A percentile compares a stretch with the other conserved stretches of the same genome.
Conservation (phyloP, 2,113 vertebrate genomes). For the Geococcyx californianus region DNA sequence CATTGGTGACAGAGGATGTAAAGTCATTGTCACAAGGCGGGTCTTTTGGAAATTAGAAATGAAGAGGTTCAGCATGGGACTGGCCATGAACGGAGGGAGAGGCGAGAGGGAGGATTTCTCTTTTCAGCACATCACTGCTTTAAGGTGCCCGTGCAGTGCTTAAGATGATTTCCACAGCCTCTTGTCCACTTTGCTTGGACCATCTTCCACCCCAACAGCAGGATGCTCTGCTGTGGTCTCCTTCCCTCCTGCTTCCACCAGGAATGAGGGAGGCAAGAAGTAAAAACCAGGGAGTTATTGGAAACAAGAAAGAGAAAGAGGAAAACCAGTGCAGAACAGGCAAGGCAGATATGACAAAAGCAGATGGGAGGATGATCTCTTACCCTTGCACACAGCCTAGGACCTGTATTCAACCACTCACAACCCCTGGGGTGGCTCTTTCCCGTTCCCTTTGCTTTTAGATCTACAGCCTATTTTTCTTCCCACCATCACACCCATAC, state of each 20-base stretch:
- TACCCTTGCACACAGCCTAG: neutral
- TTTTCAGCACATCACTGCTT: neutral
- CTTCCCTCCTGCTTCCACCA: neutral
- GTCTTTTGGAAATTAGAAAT: accelerated
- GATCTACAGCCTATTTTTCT: neutral
- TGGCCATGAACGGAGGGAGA: neutral
- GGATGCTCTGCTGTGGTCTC: neutral
- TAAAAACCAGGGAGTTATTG: neutral
- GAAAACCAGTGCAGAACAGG: accelerated
- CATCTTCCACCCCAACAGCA: neutral
- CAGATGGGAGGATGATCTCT: neutral
- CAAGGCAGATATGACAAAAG: neutral
- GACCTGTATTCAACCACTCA: neutral
- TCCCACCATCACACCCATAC: neutral
- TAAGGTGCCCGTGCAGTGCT: accelerated
- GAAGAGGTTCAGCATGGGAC: neutral
- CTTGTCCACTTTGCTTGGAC: neutral
- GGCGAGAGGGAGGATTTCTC: neutral
- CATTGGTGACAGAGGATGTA: neutral
- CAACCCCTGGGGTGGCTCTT: neutral
- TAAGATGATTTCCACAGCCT: neutral
- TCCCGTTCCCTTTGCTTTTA: neutral
- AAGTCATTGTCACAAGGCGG: neutral
- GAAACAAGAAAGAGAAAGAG: neutral
- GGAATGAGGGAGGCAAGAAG: neutral